A percentile compares a stretch with the other conserved stretches of the same genome.
phyloP scores from a whole-genome alignment of 64 coral and sea anemone genomes.

The Astreopora myriophthalma region DNA sequence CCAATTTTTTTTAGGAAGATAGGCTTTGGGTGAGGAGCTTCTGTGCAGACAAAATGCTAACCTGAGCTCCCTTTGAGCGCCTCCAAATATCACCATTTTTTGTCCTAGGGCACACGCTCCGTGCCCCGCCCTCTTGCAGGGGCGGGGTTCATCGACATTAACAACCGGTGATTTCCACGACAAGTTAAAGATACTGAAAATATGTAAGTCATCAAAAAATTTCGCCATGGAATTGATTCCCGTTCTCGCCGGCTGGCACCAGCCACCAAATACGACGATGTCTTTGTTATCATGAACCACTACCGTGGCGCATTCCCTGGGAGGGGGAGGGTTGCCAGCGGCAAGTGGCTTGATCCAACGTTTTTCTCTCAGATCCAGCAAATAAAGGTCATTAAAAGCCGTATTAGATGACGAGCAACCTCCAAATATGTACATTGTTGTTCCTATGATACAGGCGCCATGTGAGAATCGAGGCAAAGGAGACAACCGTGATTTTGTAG shows the following conservation, averaged over 20 bases:
- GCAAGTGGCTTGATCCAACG: conserved; percentile 75
- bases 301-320: conserved; percentile 93
- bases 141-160: neutral
- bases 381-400: conserved; percentile 94
- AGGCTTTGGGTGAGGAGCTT: too few species aligned
- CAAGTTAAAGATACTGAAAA: conserved; percentile 55
- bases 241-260: conserved; percentile 84
- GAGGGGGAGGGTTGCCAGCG: conserved; percentile 71
- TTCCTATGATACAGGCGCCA: conserved; percentile 68
- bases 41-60: conserved; percentile 24
- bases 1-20: too few species aligned
- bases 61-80: conserved; percentile 94
- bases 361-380: conserved; percentile 71
- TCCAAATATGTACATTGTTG: conserved; percentile 87
- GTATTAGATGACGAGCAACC: conserved; percentile 96
- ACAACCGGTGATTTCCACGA: conserved; percentile 68
- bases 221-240: conserved; percentile 73
- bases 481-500: conserved; percentile 64
- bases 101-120: conserved; percentile 81
- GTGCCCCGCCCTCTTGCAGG: conserved; percentile 92
- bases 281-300: conserved; percentile 63
- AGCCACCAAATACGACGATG: conserved; percentile 91
- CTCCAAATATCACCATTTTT: conserved; percentile 94
- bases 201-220: conserved; percentile 85
- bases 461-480: conserved; percentile 91